phyloP scores from a whole-genome alignment of 2,797 vertebrate species.

The Eutrigla gurnardus region DNA sequence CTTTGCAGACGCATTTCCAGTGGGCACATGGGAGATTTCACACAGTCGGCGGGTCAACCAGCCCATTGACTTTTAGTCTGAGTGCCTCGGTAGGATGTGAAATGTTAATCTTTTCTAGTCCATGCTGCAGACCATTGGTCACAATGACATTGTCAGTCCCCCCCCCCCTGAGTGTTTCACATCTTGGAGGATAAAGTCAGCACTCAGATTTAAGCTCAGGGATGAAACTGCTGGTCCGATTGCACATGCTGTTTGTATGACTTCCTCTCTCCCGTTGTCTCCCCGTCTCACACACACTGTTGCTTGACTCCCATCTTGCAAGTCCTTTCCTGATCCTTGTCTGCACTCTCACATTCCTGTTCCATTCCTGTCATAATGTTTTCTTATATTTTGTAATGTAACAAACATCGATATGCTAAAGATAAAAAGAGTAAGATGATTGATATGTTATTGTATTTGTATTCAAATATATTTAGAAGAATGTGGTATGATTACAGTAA shows the following conservation, averaged over 20 bases:
- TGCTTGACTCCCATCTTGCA: neutral
- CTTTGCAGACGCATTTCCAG: slow-evolving; percentile 9
- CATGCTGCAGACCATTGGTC: slow-evolving; percentile 48
- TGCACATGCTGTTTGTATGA: slow-evolving; percentile 24
- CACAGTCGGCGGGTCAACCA: slow-evolving; percentile 47
- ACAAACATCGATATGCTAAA: neutral
- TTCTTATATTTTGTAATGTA: neutral
- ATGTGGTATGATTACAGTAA: neutral
- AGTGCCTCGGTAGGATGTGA: slow-evolving; percentile 19
- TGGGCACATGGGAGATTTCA: slow-evolving; percentile 20
- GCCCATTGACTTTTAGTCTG: slow-evolving; percentile 50
- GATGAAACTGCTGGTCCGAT: slow-evolving; percentile 33
- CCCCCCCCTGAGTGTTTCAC: slow-evolving; percentile 29
- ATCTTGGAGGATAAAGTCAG: slow-evolving; percentile 39
- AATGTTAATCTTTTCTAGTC: slow-evolving; percentile 50
- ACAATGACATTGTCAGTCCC: slow-evolving; percentile 41
- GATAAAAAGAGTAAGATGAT: neutral
- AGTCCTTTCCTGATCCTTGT: slow-evolving; percentile 16
- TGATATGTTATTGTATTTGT: neutral
- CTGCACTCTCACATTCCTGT: neutral
- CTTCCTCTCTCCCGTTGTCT: neutral
- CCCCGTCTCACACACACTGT: neutral
- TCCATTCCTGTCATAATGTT: neutral
- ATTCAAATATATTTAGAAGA: neutral
- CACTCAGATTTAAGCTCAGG: slow-evolving; percentile 29